A percentile compares a stretch with the other conserved stretches of the same genome.
Evolutionary conservation across 2,797 vertebrate species (phyloP).

Genomic region (Gypaetus barbatus): DNA sequence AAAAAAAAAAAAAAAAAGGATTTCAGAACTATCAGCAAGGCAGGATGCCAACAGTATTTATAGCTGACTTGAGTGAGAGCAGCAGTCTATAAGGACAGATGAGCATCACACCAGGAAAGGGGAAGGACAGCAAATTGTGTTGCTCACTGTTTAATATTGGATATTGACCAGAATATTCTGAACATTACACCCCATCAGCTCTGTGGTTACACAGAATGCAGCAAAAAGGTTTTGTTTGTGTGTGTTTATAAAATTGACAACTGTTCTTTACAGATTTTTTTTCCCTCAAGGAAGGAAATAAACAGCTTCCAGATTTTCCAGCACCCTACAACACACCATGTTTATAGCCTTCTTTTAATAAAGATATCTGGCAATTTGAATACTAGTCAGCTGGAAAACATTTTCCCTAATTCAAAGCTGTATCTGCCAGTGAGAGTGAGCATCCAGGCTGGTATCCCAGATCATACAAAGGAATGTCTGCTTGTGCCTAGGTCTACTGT

Average conservation of each 20-base stretch:
- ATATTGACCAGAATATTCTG: not conserved
- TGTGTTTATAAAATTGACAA: not conserved
- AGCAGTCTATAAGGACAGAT: not conserved
- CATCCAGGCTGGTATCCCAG: not conserved
- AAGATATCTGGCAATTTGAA: not conserved
- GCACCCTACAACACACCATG: not conserved
- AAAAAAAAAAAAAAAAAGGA: not conserved
- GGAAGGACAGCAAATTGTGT: not conserved
- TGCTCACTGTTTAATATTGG: not conserved
- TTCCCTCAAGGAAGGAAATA: not conserved
- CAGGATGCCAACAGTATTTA: not conserved
- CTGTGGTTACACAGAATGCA: not conserved
- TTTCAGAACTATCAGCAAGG: not conserved
- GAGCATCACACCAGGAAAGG: not conserved
- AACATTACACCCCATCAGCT: not conserved
- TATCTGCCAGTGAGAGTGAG: not conserved
- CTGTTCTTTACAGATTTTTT: fast-evolving
- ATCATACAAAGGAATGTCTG: not conserved
- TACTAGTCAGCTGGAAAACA: not conserved
- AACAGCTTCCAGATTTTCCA: not conserved
- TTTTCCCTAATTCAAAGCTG: not conserved
- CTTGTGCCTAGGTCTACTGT: not conserved
- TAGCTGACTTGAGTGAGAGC: not conserved
- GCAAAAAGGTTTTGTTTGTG: not conserved
- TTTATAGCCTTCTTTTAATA: not conserved